Evolutionary conservation across 2,113 vertebrate genomes (phyloP).

Genomic region (Lamprologus ornatipinnis): DNA sequence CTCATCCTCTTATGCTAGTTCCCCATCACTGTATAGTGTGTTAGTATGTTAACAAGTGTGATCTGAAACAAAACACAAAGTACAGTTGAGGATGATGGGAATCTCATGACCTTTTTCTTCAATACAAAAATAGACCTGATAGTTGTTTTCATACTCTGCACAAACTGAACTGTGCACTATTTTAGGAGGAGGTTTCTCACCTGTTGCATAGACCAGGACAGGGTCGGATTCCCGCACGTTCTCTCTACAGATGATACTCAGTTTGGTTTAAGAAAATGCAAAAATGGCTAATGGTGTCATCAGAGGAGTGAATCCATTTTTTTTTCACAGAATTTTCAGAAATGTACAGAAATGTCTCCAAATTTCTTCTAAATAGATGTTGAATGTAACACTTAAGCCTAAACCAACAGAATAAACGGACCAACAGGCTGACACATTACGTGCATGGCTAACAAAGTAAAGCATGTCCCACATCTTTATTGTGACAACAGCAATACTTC

Average conservation of each 20-base stretch:
- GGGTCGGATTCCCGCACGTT: not conserved
- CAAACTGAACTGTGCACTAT: not conserved
- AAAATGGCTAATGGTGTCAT: not conserved
- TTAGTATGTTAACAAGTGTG: not conserved
- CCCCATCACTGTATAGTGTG: not conserved
- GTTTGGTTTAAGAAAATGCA: rapidly evolving
- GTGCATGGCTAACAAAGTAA: not conserved
- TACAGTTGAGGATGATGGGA: not conserved
- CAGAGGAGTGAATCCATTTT: not conserved
- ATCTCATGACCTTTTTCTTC: not conserved
- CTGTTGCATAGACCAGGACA: not conserved
- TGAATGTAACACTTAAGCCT: not conserved
- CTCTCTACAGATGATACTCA: not conserved
- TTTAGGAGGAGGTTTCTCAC: not conserved
- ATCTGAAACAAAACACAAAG: not conserved
- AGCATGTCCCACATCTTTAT: not conserved
- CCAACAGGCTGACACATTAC: not conserved
- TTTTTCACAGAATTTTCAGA: not conserved
- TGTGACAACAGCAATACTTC: not conserved
- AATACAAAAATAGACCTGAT: not conserved
- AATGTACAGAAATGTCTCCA: not conserved
- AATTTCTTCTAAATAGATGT: not conserved
- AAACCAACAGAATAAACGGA: not conserved
- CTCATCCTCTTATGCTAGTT: not conserved
- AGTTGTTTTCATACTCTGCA: not conserved